phyloP scores from a whole-genome alignment of 2,113 vertebrate species.

The Erinaceus europaeus region DNA sequence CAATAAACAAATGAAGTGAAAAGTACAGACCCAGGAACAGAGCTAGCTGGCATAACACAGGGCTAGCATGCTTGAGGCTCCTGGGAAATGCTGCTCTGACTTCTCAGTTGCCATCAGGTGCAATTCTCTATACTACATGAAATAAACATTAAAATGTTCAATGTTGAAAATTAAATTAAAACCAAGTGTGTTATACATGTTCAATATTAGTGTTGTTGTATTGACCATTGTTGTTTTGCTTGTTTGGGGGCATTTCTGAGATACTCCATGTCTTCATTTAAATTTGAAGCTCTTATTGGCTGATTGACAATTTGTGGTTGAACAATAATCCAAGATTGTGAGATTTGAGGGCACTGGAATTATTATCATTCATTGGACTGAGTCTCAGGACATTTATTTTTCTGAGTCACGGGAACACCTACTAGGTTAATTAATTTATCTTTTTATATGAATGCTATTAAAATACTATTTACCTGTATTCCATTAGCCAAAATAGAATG shows the following conservation, averaged over 20 bases:
- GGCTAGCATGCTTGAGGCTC: too few relatives aligned
- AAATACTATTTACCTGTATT: neutral
- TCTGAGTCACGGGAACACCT: neutral
- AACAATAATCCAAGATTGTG: neutral
- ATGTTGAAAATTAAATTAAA: too few relatives aligned
- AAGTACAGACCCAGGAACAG: too few relatives aligned
- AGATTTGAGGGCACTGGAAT: neutral
- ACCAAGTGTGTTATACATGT: neutral
- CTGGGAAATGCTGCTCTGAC: too few relatives aligned
- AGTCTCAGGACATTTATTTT: conserved; percentile 2
- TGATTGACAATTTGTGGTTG: neutral
- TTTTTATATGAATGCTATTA: neutral
- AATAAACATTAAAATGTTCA: too few relatives aligned
- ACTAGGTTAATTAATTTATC: neutral
- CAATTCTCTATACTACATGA: too few relatives aligned
- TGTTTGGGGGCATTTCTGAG: too few relatives aligned
- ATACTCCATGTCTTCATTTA: neutral
- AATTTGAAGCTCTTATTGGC: neutral
- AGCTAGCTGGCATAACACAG: too few relatives aligned
- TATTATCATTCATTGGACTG: neutral
- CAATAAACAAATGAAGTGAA: too few relatives aligned
- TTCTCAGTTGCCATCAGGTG: too few relatives aligned
- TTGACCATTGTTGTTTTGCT: neutral
- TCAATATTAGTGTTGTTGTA: neutral
- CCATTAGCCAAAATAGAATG: neutral